These are phyloP conservation scores for Anthophora plumipes DNA, from an alignment of 2,888 invertebrate genomes.

Conservation along the genomic window DNA sequence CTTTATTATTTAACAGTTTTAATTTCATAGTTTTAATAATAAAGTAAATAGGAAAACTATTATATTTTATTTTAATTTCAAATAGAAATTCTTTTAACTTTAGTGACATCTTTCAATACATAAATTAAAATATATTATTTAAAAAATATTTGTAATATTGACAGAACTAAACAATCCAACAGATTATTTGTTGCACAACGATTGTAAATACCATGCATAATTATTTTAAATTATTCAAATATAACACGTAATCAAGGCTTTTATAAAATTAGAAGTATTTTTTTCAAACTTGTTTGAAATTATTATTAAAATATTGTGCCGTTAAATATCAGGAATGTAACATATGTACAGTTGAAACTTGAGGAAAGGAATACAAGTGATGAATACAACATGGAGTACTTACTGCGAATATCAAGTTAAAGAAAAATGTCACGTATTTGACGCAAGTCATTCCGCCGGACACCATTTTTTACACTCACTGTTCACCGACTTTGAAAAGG, in stretches of 20 bases:
- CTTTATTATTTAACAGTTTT: slow-evolving; percentile 4
- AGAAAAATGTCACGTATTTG: slow-evolving; percentile 94
- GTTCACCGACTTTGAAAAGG: slow-evolving; percentile 10
- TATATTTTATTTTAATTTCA: background rate
- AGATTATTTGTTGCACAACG: too few relatives aligned
- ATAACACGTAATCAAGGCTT: background rate
- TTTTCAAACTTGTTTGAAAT: background rate
- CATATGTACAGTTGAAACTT: background rate
- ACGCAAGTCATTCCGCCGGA: slow-evolving; percentile 94
- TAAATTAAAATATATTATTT: background rate
- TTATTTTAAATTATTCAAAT: background rate
- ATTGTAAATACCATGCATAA: too few relatives aligned
- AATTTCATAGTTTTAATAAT: background rate
- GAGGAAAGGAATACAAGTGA: background rate
- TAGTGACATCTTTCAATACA: background rate
- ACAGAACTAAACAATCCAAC: too few relatives aligned
- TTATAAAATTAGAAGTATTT: background rate
- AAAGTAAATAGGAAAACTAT: background rate
- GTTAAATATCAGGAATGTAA: background rate
- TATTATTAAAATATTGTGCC: background rate
- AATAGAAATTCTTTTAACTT: too few relatives aligned
- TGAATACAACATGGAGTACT: slow-evolving; percentile 83
- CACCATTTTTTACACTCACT: slow-evolving; percentile 87
- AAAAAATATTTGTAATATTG: background rate
- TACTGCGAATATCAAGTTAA: slow-evolving; percentile 91